Evolutionary conservation across 2,113 vertebrate genomes (phyloP).

Genomic region (Castor canadensis): DNA sequence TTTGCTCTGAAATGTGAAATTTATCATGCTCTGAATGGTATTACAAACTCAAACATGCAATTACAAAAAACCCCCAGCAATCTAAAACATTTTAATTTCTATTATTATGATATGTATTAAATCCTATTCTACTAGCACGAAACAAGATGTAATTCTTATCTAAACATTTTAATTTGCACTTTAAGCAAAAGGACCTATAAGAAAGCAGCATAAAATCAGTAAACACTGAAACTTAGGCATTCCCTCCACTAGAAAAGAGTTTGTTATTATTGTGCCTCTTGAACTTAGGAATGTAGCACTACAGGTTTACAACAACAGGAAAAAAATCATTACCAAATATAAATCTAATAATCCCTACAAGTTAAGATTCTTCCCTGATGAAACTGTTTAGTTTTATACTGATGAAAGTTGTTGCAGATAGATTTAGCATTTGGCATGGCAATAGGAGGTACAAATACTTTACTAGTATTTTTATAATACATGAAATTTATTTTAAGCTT

Average conservation of each 20-base stretch:
- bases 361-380: slow-evolving; percentile 32
- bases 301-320: slow-evolving; percentile 68
- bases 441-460: background rate
- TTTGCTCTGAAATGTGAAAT: slow-evolving; percentile 15
- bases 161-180: slow-evolving; percentile 58
- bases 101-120: slow-evolving; percentile 38
- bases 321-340: slow-evolving; percentile 63
- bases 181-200: slow-evolving; percentile 60
- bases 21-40: background rate
- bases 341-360: slow-evolving; percentile 42
- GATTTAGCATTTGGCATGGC: background rate
- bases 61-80: background rate
- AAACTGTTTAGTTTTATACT: slow-evolving; percentile 49
- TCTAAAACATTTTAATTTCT: slow-evolving; percentile 16
- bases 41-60: background rate
- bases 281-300: slow-evolving; percentile 74
- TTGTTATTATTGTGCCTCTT: slow-evolving; percentile 70
- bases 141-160: slow-evolving; percentile 52
- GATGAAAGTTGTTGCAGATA: background rate
- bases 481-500: slow-evolving; percentile 37
- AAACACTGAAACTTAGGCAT: slow-evolving; percentile 50
- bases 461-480: background rate
- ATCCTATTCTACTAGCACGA: slow-evolving; percentile 36
- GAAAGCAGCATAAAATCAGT: slow-evolving; percentile 62
- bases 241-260: slow-evolving; percentile 61